Percentiles rank a stretch among this genome's conserved stretches.
These are phyloP conservation scores for Scleropages formosus DNA, from an alignment of 2,797 vertebrate genomes.

Conservation along the genomic window DNA sequence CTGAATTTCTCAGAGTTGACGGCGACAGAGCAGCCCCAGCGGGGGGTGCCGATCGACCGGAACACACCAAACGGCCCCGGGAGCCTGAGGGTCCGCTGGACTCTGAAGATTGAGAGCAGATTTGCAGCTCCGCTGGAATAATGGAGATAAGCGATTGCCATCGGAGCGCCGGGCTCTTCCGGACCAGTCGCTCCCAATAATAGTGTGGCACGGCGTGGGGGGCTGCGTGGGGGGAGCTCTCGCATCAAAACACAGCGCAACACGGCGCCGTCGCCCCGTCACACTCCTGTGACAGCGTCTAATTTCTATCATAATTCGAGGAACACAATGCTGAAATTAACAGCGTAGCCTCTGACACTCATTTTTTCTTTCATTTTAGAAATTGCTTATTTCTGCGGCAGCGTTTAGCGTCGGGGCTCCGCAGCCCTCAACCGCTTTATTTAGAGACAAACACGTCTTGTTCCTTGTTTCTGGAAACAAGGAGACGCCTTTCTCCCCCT, in stretches of 20 bases:
- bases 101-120: conserved; percentile 31
- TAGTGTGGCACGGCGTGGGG: conserved; percentile 24
- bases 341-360: conserved; percentile 29
- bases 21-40: too few species aligned
- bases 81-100: not conserved
- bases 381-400: conserved; percentile 14
- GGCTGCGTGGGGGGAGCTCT: not conserved
- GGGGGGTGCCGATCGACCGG: not conserved
- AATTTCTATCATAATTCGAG: conserved; percentile 29
- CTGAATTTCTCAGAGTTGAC: too few species aligned
- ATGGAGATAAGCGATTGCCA: conserved; percentile 29
- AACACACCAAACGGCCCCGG: not conserved
- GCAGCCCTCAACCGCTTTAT: not conserved
- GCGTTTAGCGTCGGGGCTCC: not conserved
- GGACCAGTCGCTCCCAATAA: conserved; percentile 45
- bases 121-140: conserved; percentile 23
- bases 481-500: not conserved
- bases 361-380: not conserved
- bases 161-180: conserved; percentile 41
- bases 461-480: conserved; percentile 7
- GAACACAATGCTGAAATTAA: conserved; percentile 39
- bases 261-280: conserved; percentile 30
- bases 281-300: conserved; percentile 29
- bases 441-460: conserved; percentile 9
- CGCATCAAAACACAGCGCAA: conserved; percentile 32